These are phyloP conservation scores for Drosophila niveifrons DNA, from an alignment of 2,888 invertebrate genomes.

Conservation along the genomic window DNA sequence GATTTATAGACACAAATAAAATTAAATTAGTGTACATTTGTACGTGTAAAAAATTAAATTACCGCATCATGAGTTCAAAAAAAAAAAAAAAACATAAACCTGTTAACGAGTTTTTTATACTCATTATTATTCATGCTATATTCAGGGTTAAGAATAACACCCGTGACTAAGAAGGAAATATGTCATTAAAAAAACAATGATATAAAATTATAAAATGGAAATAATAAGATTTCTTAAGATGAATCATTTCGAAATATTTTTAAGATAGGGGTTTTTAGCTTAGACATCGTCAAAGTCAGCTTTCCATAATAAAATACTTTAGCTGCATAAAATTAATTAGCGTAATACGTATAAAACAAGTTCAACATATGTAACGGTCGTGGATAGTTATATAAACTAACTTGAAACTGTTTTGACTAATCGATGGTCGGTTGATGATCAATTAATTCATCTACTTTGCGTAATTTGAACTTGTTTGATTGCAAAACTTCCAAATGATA, in stretches of 20 bases:
- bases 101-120: conserved; percentile 5
- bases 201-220: neutral
- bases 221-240: neutral
- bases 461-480: conserved; percentile 37
- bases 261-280: neutral
- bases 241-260: neutral
- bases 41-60: conserved; percentile 10
- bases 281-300: neutral
- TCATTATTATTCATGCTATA: conserved; percentile 17
- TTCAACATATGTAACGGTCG: conserved; percentile 19
- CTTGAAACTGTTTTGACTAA: conserved; percentile 3
- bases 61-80: conserved; percentile 22
- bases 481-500: conserved; percentile 4
- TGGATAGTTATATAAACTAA: conserved; percentile 16
- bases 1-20: conserved; percentile 4
- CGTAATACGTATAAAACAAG: conserved; percentile 23
- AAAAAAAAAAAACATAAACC: neutral
- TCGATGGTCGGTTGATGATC: conserved; percentile 9
- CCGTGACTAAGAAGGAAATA: conserved; percentile 14
- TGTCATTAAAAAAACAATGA: neutral
- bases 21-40: conserved; percentile 17
- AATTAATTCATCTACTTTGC: conserved; percentile 21
- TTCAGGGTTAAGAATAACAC: conserved; percentile 1
- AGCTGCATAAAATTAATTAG: conserved; percentile 30
- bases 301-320: conserved; percentile 17